phyloP scores from a whole-genome alignment of 2,113 vertebrate species.

The Sinocyclocheilus rhinocerous region DNA sequence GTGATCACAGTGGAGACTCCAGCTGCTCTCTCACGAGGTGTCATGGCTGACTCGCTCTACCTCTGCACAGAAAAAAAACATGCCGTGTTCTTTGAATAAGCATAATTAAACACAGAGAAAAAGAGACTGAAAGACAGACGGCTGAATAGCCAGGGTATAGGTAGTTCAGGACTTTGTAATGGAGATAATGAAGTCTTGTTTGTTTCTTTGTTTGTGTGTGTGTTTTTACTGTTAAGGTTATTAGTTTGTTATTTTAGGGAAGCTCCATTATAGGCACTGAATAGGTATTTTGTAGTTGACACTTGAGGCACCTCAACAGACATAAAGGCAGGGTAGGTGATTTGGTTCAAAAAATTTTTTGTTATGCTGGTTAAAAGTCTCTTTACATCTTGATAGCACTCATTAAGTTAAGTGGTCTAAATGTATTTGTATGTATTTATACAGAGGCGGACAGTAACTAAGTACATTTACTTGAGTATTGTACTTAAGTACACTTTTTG shows the following conservation, averaged over 20 bases:
- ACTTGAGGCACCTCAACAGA: too few relatives aligned
- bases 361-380: too few relatives aligned
- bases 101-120: neutral
- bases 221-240: neutral
- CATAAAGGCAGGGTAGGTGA: too few relatives aligned
- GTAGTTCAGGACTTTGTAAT: neutral
- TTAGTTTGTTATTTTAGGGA: neutral
- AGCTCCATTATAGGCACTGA: neutral
- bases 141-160: neutral
- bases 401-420: too few relatives aligned
- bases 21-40: conserved; percentile 31
- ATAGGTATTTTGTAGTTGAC: too few relatives aligned
- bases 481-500: too few relatives aligned
- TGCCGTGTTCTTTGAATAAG: neutral
- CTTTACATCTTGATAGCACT: too few relatives aligned
- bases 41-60: neutral
- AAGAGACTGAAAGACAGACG: neutral
- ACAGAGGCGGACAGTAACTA: too few relatives aligned
- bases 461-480: too few relatives aligned
- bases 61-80: conserved; percentile 34
- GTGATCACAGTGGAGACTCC: conserved; percentile 43
- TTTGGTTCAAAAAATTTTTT: too few relatives aligned
- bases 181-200: neutral
- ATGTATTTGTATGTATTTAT: too few relatives aligned
- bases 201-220: too few relatives aligned